These are phyloP conservation scores for Indicator maculatus DNA, from an alignment of 2,113 vertebrate species.

Conservation along the genomic window DNA sequence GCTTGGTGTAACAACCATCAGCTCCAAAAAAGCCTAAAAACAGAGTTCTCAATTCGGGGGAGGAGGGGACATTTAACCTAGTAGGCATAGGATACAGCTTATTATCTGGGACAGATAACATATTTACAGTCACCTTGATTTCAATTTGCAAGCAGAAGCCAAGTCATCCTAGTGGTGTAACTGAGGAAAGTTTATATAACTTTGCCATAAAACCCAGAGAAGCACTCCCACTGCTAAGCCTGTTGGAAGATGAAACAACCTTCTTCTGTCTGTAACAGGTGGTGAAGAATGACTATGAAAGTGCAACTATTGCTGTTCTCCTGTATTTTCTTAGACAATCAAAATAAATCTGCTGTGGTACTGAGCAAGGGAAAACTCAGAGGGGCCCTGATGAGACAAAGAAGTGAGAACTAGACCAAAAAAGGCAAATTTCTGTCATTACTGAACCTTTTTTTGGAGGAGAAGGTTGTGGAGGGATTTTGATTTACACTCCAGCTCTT, in stretches of 20 bases:
- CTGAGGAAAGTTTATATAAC: neutral
- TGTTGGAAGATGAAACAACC: neutral
- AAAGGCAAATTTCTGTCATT: neutral
- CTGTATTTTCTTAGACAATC: neutral
- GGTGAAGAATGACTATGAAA: neutral
- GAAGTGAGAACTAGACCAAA: neutral
- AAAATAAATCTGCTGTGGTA: neutral
- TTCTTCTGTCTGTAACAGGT: neutral
- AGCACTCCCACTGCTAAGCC: neutral
- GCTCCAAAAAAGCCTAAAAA: constrained; percentile 10
- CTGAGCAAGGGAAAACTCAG: neutral
- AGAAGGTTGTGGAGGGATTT: neutral
- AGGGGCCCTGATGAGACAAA: neutral
- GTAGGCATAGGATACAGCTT: neutral
- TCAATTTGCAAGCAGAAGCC: neutral
- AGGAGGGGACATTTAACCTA: neutral
- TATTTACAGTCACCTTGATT: neutral
- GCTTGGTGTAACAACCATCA: constrained; percentile 3
- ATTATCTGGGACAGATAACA: neutral
- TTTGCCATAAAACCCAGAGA: neutral
- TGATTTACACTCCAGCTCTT: neutral
- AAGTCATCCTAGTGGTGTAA: neutral
- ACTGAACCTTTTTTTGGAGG: neutral
- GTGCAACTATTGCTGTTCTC: neutral
- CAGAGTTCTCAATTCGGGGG: too few species aligned